Percentiles rank a stretch among this genome's conserved stretches.
Evolutionary conservation across 2,113 vertebrate species (phyloP).

Genomic region (Ceratotherium simum): DNA sequence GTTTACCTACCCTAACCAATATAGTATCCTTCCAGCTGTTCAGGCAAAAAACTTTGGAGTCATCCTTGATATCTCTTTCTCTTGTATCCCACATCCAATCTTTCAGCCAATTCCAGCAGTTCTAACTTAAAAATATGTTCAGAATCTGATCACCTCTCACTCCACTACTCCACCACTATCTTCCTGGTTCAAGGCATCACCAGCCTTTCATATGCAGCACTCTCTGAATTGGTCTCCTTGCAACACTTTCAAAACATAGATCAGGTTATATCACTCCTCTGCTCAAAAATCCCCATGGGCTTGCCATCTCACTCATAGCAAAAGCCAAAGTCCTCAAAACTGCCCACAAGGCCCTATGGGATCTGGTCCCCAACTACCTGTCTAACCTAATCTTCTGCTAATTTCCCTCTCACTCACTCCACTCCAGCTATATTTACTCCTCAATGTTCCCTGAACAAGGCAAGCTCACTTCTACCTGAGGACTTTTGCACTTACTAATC

Average conservation of each 20-base stretch:
- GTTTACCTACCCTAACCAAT: neutral
- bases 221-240: neutral
- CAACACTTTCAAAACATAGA: neutral
- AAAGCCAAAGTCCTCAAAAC: neutral
- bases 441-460: neutral
- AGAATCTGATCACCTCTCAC: neutral
- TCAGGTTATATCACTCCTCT: neutral
- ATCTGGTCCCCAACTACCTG: neutral
- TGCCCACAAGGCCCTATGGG: neutral
- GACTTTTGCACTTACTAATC: neutral
- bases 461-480: neutral
- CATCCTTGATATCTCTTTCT: neutral
- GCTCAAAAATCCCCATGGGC: neutral
- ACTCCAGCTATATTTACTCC: neutral
- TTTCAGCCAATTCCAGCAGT: neutral
- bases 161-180: neutral
- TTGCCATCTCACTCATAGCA: neutral
- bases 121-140: neutral
- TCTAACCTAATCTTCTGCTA: neutral
- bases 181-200: neutral
- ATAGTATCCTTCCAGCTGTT: neutral
- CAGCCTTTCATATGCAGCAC: neutral
- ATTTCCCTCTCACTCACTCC: neutral
- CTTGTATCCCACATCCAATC: neutral
- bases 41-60: neutral